Base-by-base conservation (phyloP, 1,140 invertebrate species). In the Pararge aegeria region DNA sequence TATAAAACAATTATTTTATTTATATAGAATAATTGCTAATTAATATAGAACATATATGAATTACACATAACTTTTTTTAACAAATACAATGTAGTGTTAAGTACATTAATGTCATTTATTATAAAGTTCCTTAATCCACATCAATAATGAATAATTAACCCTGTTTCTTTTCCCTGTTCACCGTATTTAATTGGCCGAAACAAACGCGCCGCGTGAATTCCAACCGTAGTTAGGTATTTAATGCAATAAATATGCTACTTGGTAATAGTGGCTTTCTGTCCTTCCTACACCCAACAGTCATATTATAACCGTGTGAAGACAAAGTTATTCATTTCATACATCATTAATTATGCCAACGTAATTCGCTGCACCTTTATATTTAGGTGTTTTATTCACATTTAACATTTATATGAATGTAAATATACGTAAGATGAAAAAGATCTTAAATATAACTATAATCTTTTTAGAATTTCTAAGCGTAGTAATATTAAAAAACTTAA, bases 171-270 rank as follows among this genome's bases (percentile, higher is more conserved):
- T 55, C 27, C 53, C 53, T 20, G 19, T 55, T 29, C 40, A 12
- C n/a, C 15, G 38, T 18, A 56, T 56, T 56, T 56, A 56, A 56
- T 56, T 49, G 44, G 16, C 7, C 54, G 54, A 34, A 21, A 44
- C 24, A 52, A 53, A 59, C 57, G 38, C 50, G 24, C n/a, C 57
- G 38, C 29, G 40, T 53, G 37, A 59, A 38, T 59, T 53, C 4
- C 57, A 46, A 30, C 50, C 50, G 49, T 24, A 59, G 10, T 19
- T 18, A 37, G 2, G 24, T 24, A 24, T 24, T 56, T 20, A 1
- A 37, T n/a, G 42, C 9, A 54, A 42, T 54, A 80, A 34, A 34
- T 34, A 34, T 12, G 30, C 30, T 34, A 5, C 29, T 40, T 15
- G 38, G 38, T 42, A 18, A 16, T 16, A 42, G 6, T 7, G 16